Evolutionary conservation across 2,113 vertebrate genomes (phyloP).

Genomic region (Chlorocebus sabaeus): DNA sequence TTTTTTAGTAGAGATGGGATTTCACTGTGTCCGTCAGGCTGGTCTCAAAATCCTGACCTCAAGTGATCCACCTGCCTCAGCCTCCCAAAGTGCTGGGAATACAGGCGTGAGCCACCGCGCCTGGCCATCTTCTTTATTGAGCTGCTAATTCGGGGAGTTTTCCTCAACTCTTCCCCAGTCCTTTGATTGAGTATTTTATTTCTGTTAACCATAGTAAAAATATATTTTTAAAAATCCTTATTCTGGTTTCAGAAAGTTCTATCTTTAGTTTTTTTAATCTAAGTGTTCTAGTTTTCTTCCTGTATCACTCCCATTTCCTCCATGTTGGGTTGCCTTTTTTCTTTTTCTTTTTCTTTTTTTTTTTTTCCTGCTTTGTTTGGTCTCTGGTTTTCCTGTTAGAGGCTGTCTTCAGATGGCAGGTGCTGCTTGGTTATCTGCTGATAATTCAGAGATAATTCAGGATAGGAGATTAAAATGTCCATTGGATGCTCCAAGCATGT

Average conservation of each 20-base stretch:
- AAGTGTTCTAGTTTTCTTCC: not conserved
- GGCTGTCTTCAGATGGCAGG: not conserved
- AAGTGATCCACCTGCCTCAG: too few species aligned
- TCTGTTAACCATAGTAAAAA: not conserved
- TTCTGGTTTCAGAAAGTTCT: not conserved
- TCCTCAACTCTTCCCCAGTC: not conserved
- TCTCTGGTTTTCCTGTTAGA: not conserved
- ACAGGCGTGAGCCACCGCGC: too few species aligned
- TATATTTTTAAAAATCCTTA: not conserved
- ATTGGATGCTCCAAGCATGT: not conserved
- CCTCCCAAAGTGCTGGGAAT: too few species aligned
- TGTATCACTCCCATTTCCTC: not conserved
- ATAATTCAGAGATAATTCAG: not conserved
- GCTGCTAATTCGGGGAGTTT: not conserved
- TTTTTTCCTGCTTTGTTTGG: not conserved
- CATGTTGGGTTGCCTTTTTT: too few species aligned
- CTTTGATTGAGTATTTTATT: not conserved
- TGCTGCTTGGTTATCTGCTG: not conserved
- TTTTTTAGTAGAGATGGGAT: too few species aligned
- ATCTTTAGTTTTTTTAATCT: not conserved
- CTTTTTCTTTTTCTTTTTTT: too few species aligned
- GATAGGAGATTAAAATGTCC: not conserved
- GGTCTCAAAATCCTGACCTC: too few species aligned
- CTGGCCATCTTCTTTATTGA: not conserved
- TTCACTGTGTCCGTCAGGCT: too few species aligned